Base-by-base conservation (phyloP, 1,140 invertebrate species). In the Melitaea cinxia region DNA sequence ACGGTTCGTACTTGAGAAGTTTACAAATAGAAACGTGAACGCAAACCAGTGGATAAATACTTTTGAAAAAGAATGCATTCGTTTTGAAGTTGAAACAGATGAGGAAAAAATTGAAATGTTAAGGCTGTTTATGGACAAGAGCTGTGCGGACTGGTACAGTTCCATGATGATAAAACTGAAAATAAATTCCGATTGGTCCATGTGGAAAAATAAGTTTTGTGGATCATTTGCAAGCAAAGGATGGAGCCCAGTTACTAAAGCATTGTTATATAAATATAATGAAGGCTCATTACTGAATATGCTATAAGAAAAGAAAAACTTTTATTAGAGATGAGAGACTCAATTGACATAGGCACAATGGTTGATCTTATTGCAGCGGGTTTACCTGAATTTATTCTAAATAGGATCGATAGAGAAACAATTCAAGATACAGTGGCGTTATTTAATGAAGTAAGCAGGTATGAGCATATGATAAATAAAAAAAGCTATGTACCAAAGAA, bases 321-420 rank as follows among this genome's bases (percentile, higher is more conserved):
- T 54, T 54, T 54, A 54, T 35, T 54, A 35, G 52, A 54, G 35
- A 33, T 35, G 0, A 54, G 21, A 5, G 21, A 35, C 2, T 17
- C 24, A 9, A 54, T 54, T 54, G 28, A 54, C 35, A 30, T 35
- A 35, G 7, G 5, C 39, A 80, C 73, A 14, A 45, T 80, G 21
- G 65, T 82, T 33, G 53, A 82, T 68, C 47, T 78, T 17, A 78
- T 81, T 60, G 77, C 59, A 9, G 72, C 63, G 33, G 78, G 80
- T 3, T 65, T 83, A 63, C 80, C 80, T 37, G 63, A 76, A 42
- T 78, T 64, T 70, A 78, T 82, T 67, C 47, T 54, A 53, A 62
- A 82, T 68, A 65, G 62, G 64, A 75, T 81, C 24, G 58, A 80
- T 65, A 81, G 62, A 72, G 35, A 73, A 37, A 64, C 65, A 10